Base-by-base conservation (phyloP, 1,140 invertebrate species). In the Magallana ariakensis region DNA sequence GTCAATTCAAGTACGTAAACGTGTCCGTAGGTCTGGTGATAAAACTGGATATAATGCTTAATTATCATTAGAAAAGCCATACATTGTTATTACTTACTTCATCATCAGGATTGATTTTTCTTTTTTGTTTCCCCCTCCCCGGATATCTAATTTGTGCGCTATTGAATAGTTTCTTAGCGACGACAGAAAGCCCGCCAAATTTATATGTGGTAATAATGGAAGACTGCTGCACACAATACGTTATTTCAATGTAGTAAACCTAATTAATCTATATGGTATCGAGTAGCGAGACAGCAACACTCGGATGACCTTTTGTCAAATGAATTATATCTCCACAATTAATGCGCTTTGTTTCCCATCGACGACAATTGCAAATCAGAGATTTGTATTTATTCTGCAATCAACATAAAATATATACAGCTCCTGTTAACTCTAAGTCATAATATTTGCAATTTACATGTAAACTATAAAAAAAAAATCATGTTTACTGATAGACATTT, bases 31-130 rank as follows among this genome's bases (percentile, higher is more conserved):
- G 33, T 46, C 33, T 46, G 33, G 33, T 46, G 33, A 46, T 46
- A 46, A 46, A 46, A 60, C 15, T 60, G 15, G 3, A 22, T 70
- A 70, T 33, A 70, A 70, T 70, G 33, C 8, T 70, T 70, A 70
- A 70, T 70, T 70, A 70, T 70, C 66, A 70, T 70, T 70, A 70
- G 22, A 70, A 70, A 26, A 19, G 66, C 22, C 66, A 70, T 70
- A 22, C 66, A 70, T 70, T 9, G 66, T 70, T 70, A 60, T 16
- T 60, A 26, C 66, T 70, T 70, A 60, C 15, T 60, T 5, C 66
- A 8, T 22, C 66, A 70, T 26, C 19, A 70, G 33, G 19, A 70
- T 70, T 70, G 66, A 70, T 70, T 22, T 26, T 13, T n/a, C n/a
- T n/a, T 26, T 26, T 11, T 46, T 46, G 22, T 26, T 46, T 46